Evolutionary conservation across 2,797 vertebrate genomes (phyloP), one percentile per base, ranked within the genome.

Genomic region (Glossophaga mutica): DNA sequence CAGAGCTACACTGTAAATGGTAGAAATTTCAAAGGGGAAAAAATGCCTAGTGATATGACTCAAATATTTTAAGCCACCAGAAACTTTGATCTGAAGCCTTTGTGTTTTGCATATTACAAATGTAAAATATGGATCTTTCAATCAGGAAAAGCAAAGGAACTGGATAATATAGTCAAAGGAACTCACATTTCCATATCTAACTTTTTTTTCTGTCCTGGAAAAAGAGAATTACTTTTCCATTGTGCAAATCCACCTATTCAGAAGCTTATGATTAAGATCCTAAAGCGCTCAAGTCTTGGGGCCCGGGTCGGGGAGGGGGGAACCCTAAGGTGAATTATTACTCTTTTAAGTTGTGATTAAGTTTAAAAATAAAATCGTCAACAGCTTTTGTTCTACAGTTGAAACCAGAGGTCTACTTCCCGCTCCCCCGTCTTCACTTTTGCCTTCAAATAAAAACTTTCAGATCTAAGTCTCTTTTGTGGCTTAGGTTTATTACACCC

Each of bases 401-500:
- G 92, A 97, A 98, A 94, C 18, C 68, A 82, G 67, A 96, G 62
- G 73, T 86, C 57, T 86, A 14, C 62, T 94, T 73, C 46, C 62
- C 59, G n/a, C 44, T 44, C n/a, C 18, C 85, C 48, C 94, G 48
- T 88, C 90, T 90, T 93, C 96, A 62, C 68, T 96, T 95, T 90
- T 94, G 6, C 39, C 67, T 97, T 97, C 14, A 82, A 97, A 96
- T 95, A 96, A 77, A 97, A 77, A 85, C 87, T 92, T 96, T 52
- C 67, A 57, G 10, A 94, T 97, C 76, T 96, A 57, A 90, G 34
- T 77, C 52, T 55, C 67, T 94, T 94, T 96, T 74, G 68, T 87
- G 82, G 81, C 68, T 95, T 97, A 82, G 94, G 82, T 95, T 97
- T 95, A 97, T 97, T 96, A 97, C 96, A 88, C 91, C 78, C 67